Percentiles rank a stretch among this genome's conserved stretches.
Evolutionary conservation across 1,140 invertebrate genomes (phyloP).

Genomic region (Drosophila subpulchrella): DNA sequence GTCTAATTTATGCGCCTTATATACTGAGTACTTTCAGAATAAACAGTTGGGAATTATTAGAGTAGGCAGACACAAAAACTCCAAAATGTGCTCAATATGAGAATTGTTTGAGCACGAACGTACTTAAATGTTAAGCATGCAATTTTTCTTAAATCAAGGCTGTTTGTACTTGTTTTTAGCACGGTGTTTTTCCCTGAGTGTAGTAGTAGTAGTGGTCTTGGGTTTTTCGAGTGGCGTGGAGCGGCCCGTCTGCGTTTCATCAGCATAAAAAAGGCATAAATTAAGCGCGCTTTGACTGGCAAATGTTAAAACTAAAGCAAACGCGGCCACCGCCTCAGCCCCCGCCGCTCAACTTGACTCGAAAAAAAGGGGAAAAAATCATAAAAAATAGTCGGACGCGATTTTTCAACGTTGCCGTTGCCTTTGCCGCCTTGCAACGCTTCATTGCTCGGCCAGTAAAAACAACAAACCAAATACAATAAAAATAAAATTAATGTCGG

Average conservation of each 20-base stretch:
- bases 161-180: too few relatives aligned
- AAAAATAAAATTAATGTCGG: constrained; percentile 65
- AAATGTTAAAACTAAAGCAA: constrained; percentile 79
- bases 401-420: constrained; percentile 63
- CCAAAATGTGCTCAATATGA: too few relatives aligned
- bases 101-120: too few relatives aligned
- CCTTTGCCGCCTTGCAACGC: constrained; percentile 71
- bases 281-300: constrained; percentile 70
- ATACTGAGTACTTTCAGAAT: too few relatives aligned
- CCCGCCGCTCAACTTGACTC: constrained; percentile 14
- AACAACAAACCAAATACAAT: constrained; percentile 48
- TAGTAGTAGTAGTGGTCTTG: not conserved
- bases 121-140: too few relatives aligned
- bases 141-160: too few relatives aligned
- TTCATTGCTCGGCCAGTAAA: constrained; percentile 59
- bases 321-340: constrained; percentile 35
- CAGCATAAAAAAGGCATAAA: constrained; percentile 82
- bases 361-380: constrained; percentile 44
- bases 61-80: too few relatives aligned
- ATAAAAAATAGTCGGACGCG: constrained; percentile 72
- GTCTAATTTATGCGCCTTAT: too few relatives aligned
- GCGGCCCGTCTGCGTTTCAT: constrained; percentile 64
- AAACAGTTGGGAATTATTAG: too few relatives aligned
- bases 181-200: too few relatives aligned
- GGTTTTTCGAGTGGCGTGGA: constrained; percentile 18